Evolutionary conservation across 2,888 invertebrate species (phyloP), one percentile per base, ranked within the genome.

Genomic region (Atrina japonica): DNA sequence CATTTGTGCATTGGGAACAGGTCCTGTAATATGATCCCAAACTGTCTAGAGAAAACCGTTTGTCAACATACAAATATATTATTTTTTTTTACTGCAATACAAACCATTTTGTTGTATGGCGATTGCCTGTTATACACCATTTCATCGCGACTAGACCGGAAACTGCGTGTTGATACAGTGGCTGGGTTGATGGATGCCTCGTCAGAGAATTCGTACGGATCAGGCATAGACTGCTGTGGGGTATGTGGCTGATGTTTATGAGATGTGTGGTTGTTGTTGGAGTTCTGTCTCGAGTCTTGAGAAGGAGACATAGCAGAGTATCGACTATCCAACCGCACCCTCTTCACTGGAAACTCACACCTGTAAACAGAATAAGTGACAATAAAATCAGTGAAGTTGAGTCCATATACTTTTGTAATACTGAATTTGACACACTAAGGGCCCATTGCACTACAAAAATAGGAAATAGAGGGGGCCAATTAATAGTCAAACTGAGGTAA

Each of bases 341-440:
- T 94, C 91, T 97, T 97, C 73, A 97, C 95, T 0, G 97, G 96
- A 92, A 96, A 95, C 90, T 96, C 95, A 87, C 96, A 92, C 96
- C 96, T 91, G 89, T 79, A 67, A 78, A 71, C 59, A 63, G 35
- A 43, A 1, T 6, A 21, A 9, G 11, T 23, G n/a, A n/a, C n/a
- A n/a, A n/a, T n/a, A n/a, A n/a, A n/a, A n/a, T n/a, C n/a, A n/a
- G n/a, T n/a, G n/a, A n/a, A n/a, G n/a, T n/a, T n/a, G n/a, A n/a
- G n/a, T n/a, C n/a, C n/a, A n/a, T n/a, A n/a, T n/a, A n/a, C n/a
- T n/a, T n/a, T n/a, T n/a, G n/a, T n/a, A n/a, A n/a, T n/a, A n/a
- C n/a, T n/a, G n/a, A n/a, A n/a, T n/a, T n/a, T n/a, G n/a, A n/a
- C n/a, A n/a, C n/a, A n/a, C n/a, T n/a, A n/a, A n/a, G n/a, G n/a